Evolutionary conservation across 1,140 invertebrate genomes (phyloP).

Genomic region (Heliconius nattereri): DNA sequence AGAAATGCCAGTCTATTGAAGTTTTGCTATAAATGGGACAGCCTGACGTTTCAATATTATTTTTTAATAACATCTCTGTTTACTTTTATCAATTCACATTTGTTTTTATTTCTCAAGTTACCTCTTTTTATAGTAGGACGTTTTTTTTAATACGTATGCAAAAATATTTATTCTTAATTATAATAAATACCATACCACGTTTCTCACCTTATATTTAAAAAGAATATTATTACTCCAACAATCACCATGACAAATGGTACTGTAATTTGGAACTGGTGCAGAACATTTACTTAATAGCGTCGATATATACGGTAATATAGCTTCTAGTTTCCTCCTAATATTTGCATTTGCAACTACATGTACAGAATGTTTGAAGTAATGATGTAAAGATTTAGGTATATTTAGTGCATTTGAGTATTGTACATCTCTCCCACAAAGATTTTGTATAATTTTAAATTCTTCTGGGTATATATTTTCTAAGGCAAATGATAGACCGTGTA

Average conservation of each 20-base stretch:
- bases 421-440: conserved; percentile 51
- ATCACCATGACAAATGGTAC: conserved; percentile 64
- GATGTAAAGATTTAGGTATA: conserved; percentile 51
- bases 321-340: conserved; percentile 49
- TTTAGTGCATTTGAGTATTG: conserved; percentile 53
- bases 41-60: too few relatives aligned
- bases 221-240: conserved; percentile 68
- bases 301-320: conserved; percentile 46
- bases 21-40: too few relatives aligned
- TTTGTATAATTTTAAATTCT: conserved; percentile 53
- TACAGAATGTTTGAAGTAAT: conserved; percentile 61
- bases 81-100: too few relatives aligned
- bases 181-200: too few relatives aligned
- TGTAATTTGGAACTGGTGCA: conserved; percentile 46
- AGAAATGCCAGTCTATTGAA: background rate
- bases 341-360: conserved; percentile 49
- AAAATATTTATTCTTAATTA: too few relatives aligned
- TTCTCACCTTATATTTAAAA: conserved; percentile 57
- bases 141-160: too few relatives aligned
- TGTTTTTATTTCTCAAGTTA: too few relatives aligned
- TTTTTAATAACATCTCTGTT: too few relatives aligned
- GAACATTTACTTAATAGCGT: conserved; percentile 55
- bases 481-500: conserved; percentile 68
- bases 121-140: too few relatives aligned
- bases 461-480: conserved; percentile 50